Evolutionary conservation across 2,888 invertebrate genomes (phyloP).

Genomic region (Harpalus rubripes): DNA sequence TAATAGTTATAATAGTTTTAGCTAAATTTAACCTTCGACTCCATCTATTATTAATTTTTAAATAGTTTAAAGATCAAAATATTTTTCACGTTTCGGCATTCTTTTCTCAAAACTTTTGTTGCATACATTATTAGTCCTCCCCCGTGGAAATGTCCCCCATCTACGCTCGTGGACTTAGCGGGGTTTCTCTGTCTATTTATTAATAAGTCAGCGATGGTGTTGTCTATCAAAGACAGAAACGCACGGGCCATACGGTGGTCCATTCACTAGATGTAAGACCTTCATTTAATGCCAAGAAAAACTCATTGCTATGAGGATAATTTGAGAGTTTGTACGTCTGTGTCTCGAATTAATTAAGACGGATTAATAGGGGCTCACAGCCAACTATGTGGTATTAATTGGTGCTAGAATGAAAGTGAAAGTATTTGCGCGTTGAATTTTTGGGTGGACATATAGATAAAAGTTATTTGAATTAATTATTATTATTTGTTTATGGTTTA

Average conservation of each 20-base stretch:
- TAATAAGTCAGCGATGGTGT: constrained; percentile 76
- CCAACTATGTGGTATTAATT: neutral
- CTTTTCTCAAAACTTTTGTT: too few relatives aligned
- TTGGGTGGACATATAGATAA: too few relatives aligned
- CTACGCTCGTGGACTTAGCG: neutral
- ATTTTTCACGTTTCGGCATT: too few relatives aligned
- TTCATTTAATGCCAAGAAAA: constrained; percentile 29
- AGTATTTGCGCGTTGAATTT: neutral
- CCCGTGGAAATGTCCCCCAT: neutral
- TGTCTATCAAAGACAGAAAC: constrained; percentile 73
- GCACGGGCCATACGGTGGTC: neutral
- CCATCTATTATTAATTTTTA: too few relatives aligned
- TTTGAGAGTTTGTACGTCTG: constrained; percentile 11
- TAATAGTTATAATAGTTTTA: too few relatives aligned
- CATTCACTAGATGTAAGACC: neutral
- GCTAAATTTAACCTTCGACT: too few relatives aligned
- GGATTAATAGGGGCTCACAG: neutral
- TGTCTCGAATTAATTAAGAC: constrained; percentile 27
- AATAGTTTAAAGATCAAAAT: too few relatives aligned
- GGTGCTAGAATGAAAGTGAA: neutral
- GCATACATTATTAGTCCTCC: neutral
- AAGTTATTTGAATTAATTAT: too few relatives aligned
- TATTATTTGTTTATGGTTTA: too few relatives aligned
- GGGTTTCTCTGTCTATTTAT: constrained; percentile 71
- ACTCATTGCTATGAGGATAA: constrained; percentile 13